phyloP scores from a whole-genome alignment of 2,888 invertebrate genomes.

The Tetragnatha montana region DNA sequence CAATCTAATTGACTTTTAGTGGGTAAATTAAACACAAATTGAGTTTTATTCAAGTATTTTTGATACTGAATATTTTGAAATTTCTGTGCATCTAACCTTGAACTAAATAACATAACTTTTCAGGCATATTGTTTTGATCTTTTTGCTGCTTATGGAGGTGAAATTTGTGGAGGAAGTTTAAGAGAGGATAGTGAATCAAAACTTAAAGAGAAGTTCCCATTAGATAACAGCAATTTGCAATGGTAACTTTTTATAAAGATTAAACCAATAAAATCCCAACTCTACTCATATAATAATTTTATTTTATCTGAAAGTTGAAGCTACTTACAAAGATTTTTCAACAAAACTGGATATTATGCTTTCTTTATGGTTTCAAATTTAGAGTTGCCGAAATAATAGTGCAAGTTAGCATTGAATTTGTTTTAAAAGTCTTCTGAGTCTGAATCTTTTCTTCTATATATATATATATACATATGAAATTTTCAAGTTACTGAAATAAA shows the following conservation, averaged over 20 bases:
- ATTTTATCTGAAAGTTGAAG: neutral
- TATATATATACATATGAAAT: too few relatives aligned
- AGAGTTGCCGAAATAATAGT: neutral
- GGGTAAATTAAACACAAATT: too few relatives aligned
- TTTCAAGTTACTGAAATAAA: too few relatives aligned
- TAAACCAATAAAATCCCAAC: neutral
- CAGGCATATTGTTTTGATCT: conserved; percentile 84
- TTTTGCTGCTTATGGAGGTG: conserved; percentile 91
- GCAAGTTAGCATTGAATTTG: neutral
- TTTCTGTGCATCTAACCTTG: neutral
- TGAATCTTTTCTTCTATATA: too few relatives aligned
- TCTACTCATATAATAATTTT: neutral
- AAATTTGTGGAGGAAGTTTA: conserved; percentile 95
- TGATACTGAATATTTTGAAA: neutral
- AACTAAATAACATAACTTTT: neutral
- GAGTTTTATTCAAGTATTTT: neutral
- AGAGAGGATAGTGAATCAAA: conserved; percentile 86
- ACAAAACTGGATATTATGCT: too few relatives aligned
- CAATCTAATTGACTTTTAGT: too few relatives aligned
- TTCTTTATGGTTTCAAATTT: too few relatives aligned
- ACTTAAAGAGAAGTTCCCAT: conserved; percentile 79
- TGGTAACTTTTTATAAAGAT: conserved; percentile 73
- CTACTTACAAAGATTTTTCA: neutral
- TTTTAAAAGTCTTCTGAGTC: too few relatives aligned
- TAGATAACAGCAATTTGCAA: conserved; percentile 66